Base-by-base conservation (phyloP, 2,888 invertebrate genomes). In the Aphodius granarius region DNA sequence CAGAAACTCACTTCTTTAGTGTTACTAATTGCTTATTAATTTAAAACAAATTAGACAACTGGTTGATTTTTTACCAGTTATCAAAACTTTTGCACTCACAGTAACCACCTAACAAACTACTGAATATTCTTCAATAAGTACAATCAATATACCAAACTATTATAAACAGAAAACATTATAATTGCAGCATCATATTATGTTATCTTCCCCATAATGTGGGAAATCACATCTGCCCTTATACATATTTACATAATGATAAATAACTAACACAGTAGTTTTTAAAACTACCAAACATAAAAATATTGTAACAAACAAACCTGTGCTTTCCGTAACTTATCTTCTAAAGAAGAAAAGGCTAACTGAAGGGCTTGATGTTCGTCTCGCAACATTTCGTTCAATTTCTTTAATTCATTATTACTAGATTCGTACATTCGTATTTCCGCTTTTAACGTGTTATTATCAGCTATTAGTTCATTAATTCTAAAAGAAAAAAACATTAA, bases 351-450 rank as follows among this genome's bases (percentile, higher is more conserved):
- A 88, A 95, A 97, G 1, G 97, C 96, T 80, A 99, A 90, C 85
- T 98, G 97, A 77, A 98, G 87, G 0, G 98, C 97, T 86, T 97
- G 96, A 85, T 98, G 95, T 88, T 99, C 98, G 88, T 99, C 98
- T 83, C 94, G 91, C 75, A 98, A 87, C 81, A 96, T 92, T 88
- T 97, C 95, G 88, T 97, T 97, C 13, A 96, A 88, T 79, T 92
- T 92, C 87, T 96, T 94, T 72, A 96, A 86, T 85, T 95, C 95
- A 76, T 90, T 90, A 86, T 94, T 91, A 83, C 91, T 94, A 76
- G 89, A 91, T 84, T 92, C 91, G 81, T 93, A 91, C 89, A 93
- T 90, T 82, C 92, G 90, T 73, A 95, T 92, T 87, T 95, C 95
- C 65, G 92, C 92, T 80, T 92, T 89, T 70, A 95, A 87, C 71